These are phyloP conservation scores for Scrobipalpa atriplicella DNA, from an alignment of 2,888 invertebrate species.

Conservation along the genomic window DNA sequence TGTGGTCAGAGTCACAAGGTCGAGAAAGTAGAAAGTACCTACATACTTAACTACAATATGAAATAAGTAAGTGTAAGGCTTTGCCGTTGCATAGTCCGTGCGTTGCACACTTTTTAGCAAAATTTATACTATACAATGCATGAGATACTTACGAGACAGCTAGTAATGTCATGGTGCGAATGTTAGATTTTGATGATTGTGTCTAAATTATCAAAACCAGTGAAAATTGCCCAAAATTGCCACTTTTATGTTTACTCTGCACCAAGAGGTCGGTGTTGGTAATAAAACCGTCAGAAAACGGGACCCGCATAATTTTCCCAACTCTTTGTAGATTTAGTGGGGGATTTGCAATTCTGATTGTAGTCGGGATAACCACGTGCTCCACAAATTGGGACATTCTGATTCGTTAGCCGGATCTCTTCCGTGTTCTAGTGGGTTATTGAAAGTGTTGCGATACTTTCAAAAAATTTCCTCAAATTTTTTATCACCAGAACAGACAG, in stretches of 20 bases:
- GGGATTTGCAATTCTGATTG: constrained; percentile 60
- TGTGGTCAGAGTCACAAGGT: too few relatives aligned
- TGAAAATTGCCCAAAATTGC: neutral
- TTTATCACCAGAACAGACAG: too few relatives aligned
- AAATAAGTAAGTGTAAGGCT: too few relatives aligned
- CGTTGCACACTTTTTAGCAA: too few relatives aligned
- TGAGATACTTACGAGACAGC: neutral
- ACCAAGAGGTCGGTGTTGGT: constrained; percentile 6
- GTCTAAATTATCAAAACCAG: too few relatives aligned
- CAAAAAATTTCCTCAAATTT: neutral
- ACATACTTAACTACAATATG: too few relatives aligned
- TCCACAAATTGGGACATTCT: constrained; percentile 40
- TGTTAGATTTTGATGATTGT: too few relatives aligned
- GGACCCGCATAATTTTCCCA: constrained; percentile 67
- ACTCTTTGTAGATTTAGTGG: constrained; percentile 70
- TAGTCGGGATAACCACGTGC: constrained; percentile 29
- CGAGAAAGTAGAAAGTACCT: too few relatives aligned
- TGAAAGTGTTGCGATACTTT: neutral
- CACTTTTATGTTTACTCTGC: neutral
- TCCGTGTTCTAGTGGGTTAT: constrained; percentile 6
- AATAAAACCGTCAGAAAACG: constrained; percentile 29
- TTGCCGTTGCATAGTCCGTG: too few relatives aligned
- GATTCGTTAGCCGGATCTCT: constrained; percentile 36
- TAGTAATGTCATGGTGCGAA: too few relatives aligned
- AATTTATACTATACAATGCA: neutral